Evolutionary conservation across 2,113 vertebrate species (phyloP).

Genomic region (Alligator sinensis): DNA sequence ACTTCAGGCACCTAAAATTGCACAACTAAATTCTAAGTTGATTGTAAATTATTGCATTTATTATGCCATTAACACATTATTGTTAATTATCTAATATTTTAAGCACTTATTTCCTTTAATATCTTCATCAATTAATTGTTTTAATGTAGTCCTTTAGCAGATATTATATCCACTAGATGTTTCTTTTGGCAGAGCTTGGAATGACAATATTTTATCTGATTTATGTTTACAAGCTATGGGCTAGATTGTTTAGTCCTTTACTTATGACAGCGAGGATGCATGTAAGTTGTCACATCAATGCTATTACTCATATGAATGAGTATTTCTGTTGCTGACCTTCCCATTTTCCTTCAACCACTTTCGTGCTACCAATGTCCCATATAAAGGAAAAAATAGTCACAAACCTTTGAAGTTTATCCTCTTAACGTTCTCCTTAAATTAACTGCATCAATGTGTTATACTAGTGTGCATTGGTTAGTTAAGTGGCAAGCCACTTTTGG

Average conservation of each 20-base stretch:
- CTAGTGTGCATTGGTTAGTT: neutral
- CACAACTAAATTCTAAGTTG: neutral
- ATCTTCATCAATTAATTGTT: constrained; percentile 8
- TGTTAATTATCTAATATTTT: neutral
- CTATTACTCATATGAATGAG: neutral
- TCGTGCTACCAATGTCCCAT: neutral
- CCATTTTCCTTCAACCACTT: constrained; percentile 36
- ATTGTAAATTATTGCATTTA: constrained; percentile 3
- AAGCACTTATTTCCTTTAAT: constrained; percentile 9
- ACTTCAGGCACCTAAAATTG: too few relatives aligned
- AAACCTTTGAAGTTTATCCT: constrained; percentile 1
- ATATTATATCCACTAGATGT: neutral
- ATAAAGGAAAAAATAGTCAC: neutral
- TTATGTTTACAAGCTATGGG: constrained; percentile 43
- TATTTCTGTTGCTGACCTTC: neutral
- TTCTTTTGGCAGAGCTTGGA: constrained; percentile 17
- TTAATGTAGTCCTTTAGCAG: neutral
- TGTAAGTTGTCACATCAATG: constrained; percentile 11
- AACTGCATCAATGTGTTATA: neutral
- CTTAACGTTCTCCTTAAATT: constrained; percentile 28
- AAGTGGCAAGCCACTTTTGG: constrained; percentile 9
- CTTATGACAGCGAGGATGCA: neutral
- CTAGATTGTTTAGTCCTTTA: constrained; percentile 49
- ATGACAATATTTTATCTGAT: constrained; percentile 34
- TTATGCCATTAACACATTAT: constrained; percentile 25